Conservation (phyloP, 2,888 invertebrate species). For the Tubulanus polymorphus region DNA sequence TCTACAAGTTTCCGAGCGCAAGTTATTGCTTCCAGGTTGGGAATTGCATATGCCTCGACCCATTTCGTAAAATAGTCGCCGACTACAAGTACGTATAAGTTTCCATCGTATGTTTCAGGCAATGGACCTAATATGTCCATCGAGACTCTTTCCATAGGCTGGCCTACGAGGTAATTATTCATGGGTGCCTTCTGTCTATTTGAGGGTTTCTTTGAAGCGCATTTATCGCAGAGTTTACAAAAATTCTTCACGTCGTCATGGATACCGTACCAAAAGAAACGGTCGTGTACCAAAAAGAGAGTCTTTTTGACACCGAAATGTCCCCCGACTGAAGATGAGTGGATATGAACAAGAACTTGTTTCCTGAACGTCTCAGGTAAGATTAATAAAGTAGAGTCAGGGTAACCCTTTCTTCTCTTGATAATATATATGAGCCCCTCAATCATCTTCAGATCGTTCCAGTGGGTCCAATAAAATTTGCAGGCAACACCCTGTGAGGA, state of each 20-base stretch:
- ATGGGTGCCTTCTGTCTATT: slow-evolving; percentile 11
- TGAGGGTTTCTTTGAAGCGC: slow-evolving; percentile 12
- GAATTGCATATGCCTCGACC: slow-evolving; percentile 18
- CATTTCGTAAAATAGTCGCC: slow-evolving; percentile 17
- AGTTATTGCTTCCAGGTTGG: slow-evolving; percentile 17
- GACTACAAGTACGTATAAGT: not conserved
- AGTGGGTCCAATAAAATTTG: not conserved
- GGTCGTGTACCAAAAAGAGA: not conserved
- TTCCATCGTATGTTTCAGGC: not conserved
- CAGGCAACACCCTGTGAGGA: not conserved
- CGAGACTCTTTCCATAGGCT: no score
- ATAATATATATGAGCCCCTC: no score
- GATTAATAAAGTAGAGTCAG: not conserved
- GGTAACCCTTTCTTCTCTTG: no score
- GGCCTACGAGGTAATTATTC: slow-evolving; percentile 6
- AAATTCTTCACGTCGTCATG: not conserved
- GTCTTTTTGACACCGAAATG: not conserved
- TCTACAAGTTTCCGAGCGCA: slow-evolving; percentile 14
- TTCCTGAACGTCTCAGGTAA: not conserved
- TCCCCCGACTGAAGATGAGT: not conserved
- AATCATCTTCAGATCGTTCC: not conserved
- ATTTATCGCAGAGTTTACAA: slow-evolving; percentile 16
- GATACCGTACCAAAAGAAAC: not conserved
- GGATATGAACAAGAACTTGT: not conserved
- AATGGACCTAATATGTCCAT: not conserved